These are phyloP conservation scores for Deilephila elpenor DNA, from an alignment of 2,888 invertebrate genomes.

Conservation along the genomic window DNA sequence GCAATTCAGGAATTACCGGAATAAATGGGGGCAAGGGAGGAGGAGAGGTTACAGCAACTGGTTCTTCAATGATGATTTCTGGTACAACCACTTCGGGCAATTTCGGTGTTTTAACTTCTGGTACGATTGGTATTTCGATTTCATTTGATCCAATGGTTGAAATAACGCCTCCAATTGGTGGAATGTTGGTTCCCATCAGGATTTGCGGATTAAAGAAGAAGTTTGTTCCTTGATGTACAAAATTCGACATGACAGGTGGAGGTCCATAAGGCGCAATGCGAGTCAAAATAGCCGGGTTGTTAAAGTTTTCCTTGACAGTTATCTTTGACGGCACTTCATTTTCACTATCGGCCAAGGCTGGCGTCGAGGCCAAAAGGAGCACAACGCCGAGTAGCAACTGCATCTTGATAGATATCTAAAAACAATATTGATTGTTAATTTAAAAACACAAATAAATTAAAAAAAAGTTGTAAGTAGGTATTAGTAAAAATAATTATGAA, in stretches of 20 bases:
- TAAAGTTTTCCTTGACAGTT: constrained; percentile 19
- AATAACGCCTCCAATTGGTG: constrained; percentile 40
- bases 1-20: neutral
- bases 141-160: constrained; percentile 35
- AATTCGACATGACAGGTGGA: constrained; percentile 43
- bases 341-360: constrained; percentile 35
- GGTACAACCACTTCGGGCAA: neutral
- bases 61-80: constrained; percentile 33
- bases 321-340: constrained; percentile 42
- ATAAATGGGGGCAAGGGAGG: neutral
- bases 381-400: neutral
- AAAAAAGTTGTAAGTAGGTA: no score
- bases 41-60: constrained; percentile 30
- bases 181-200: constrained; percentile 36
- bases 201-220: constrained; percentile 57
- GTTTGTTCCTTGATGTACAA: constrained; percentile 57
- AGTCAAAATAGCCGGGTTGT: constrained; percentile 1
- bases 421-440: neutral
- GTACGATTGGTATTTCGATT: neutral
- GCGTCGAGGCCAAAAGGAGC: neutral
- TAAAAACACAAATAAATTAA: no score
- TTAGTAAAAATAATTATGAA: no score
- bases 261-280: constrained; percentile 31
- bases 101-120: neutral
- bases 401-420: constrained; percentile 19